Evolutionary conservation across 2,113 vertebrate genomes (phyloP), one percentile per base, ranked within the genome.

Genomic region (Regulus satrapa): DNA sequence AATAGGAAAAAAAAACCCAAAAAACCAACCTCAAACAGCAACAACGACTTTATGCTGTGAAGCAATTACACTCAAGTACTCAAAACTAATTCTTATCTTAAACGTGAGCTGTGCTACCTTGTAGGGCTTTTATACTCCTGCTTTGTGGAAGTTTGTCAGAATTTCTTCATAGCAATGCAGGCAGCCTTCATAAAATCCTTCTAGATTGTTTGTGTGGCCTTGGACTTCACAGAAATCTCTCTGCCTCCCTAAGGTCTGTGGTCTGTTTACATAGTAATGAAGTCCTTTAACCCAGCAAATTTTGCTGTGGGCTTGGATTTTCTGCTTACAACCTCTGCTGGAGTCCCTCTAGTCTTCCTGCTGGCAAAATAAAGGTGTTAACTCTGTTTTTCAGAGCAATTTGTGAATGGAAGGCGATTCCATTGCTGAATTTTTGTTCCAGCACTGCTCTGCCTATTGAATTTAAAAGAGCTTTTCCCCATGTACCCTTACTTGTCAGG

Each of bases 251-350:
- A 52, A 95, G 82, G 82, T 93, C 88, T 95, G 89, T 94, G 78
- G 51, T 93, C 85, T 97, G 94, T 96, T 95, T 96, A 89, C 79
- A 63, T 48, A 93, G 93, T 92, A 93, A 93, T 4, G 55, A 90
- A 95, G 89, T 93, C 93, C 94, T 97, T 96, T 92, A 96, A 90
- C 92, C 89, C 75, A 92, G 85, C 89, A 63, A 93, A 93, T 88
- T 92, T 92, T 95, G 89, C 88, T 83, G 2, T 92, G 67, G 75
- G 63, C 85, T 94, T 90, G 74, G 54, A 72, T 94, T 93, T 93
- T 88, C 90, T 75, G 71, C 89, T 91, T 90, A 93, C 43, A 79
- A 80, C 43, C 67, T 69, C 89, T 90, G 82, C 64, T 83, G 59
- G 85, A 85, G 75, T 90, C 78, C 88, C 67, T 80, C 28, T 92